Base-by-base conservation (phyloP, 2,888 invertebrate genomes). In the Sesia apiformis region DNA sequence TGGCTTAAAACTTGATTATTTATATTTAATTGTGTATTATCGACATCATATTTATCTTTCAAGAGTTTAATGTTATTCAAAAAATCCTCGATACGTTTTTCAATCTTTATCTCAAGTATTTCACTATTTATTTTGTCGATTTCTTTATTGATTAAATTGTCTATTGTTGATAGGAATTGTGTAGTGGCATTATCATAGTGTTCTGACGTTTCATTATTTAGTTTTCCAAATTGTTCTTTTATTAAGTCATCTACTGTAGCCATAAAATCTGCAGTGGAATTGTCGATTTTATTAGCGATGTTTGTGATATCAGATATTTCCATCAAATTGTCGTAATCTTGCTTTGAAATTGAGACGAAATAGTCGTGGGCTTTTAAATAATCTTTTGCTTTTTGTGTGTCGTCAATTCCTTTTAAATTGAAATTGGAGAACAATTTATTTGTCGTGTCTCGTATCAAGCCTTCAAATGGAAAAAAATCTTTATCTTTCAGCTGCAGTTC, bases 301-400 rank as follows among this genome's bases (percentile, higher is more conserved):
- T 65, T 72, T 3, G 72, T 70, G 46, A 76, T 56, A 59, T 59
- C 67, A 4, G 61, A 61, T 52, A 84, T 70, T 67, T 72, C 58
- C 52, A 72, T 72, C 49, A 80, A 61, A 56, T 59, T 70, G 5
- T 69, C 58, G 55, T 75, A 66, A 58, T 78, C 72, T 62, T 69
- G 66, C 40, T 71, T 58, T n/a, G 76, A 73, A 40, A 76, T 61
- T 39, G 73, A 67, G 4, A 70, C 60, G 51, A 84, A 78, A 57
- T 70, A 75, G 51, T 79, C 74, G 60, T 80, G 76, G 51, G 80
- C 68, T 42, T 61, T 60, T 3, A 71, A 63, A 57, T 72, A 78
- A 46, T 79, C 72, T 55, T 63, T 67, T 8, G 78, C 58, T 54
- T 61, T 73, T 3, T 62, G 58, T 49, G 65, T 70, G 8, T 63